Conservation (phyloP, 2,113 vertebrate genomes). For the Corythoichthys intestinalis region DNA sequence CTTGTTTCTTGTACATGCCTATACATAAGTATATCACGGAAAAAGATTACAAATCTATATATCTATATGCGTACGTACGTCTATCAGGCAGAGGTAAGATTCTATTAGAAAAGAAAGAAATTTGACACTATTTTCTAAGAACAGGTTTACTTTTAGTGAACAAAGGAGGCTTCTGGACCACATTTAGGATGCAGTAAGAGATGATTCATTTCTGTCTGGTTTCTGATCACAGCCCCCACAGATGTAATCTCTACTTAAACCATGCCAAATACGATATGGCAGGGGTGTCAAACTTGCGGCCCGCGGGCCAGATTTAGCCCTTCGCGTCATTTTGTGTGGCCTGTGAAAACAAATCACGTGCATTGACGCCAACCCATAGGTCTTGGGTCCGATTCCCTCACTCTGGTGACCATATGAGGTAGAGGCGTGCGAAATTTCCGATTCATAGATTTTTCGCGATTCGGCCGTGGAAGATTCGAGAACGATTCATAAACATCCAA, state of each 20-base stretch:
- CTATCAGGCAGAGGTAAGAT: constrained; percentile 83
- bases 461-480: no score
- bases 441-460: no score
- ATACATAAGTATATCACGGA: constrained; percentile 80
- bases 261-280: constrained; percentile 79
- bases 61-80: constrained; percentile 70
- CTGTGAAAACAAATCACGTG: no score
- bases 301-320: no score
- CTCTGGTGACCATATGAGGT: no score
- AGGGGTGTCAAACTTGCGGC: no score
- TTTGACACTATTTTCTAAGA: constrained; percentile 91
- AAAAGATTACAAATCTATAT: constrained; percentile 74
- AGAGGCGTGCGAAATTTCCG: no score
- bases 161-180: constrained; percentile 72
- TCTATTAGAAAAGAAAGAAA: constrained; percentile 81
- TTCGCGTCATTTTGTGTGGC: no score
- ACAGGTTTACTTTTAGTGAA: constrained; percentile 73
- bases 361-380: no score
- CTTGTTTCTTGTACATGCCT: constrained; percentile 79
- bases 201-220: constrained; percentile 73
- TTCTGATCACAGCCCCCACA: constrained; percentile 75
- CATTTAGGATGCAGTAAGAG: constrained; percentile 74
- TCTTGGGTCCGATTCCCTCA: no score
- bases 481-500: no score
- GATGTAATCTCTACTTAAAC: constrained; percentile 74